These are phyloP conservation scores for Mesoligia furuncula DNA, from an alignment of 2,888 invertebrate species.

Conservation along the genomic window DNA sequence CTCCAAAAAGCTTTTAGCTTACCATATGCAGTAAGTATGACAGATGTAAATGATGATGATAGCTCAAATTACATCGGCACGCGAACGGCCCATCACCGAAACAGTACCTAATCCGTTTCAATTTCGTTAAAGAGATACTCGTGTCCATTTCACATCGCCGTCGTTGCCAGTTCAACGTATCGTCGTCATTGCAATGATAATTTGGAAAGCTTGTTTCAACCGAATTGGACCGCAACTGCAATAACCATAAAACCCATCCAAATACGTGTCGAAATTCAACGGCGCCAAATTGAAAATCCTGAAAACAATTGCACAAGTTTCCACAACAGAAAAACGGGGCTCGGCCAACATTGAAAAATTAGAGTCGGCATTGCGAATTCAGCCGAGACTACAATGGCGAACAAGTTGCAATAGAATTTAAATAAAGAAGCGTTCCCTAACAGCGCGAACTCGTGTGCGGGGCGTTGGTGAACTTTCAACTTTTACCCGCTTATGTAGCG, in stretches of 20 bases:
- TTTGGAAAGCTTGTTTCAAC: conserved; percentile 78
- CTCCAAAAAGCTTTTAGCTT: conserved; percentile 62
- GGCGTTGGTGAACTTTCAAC: conserved; percentile 90
- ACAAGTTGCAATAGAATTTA: conserved; percentile 90
- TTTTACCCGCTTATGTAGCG: conserved; percentile 87
- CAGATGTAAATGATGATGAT: conserved; percentile 77
- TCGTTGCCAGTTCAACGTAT: conserved; percentile 69
- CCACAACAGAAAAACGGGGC: conserved; percentile 71
- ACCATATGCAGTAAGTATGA: conserved; percentile 61
- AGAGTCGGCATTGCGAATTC: conserved; percentile 83
- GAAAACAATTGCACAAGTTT: conserved; percentile 78
- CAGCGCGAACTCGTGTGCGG: conserved; percentile 85
- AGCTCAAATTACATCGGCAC: conserved; percentile 76
- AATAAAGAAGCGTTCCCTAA: conserved; percentile 88
- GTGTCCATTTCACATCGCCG: conserved; percentile 73
- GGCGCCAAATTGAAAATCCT: conserved; percentile 75
- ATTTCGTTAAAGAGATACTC: conserved; percentile 78
- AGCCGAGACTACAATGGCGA: conserved; percentile 86
- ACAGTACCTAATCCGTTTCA: conserved; percentile 79
- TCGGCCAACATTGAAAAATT: conserved; percentile 83
- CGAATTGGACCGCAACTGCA: conserved; percentile 79
- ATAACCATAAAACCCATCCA: conserved; percentile 77
- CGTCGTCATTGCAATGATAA: conserved; percentile 74
- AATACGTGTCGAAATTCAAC: conserved; percentile 75
- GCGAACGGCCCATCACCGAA: conserved; percentile 80